Evolutionary conservation across 2,113 vertebrate species (phyloP), one percentile per base, ranked within the genome.

Genomic region (Otus sunia): DNA sequence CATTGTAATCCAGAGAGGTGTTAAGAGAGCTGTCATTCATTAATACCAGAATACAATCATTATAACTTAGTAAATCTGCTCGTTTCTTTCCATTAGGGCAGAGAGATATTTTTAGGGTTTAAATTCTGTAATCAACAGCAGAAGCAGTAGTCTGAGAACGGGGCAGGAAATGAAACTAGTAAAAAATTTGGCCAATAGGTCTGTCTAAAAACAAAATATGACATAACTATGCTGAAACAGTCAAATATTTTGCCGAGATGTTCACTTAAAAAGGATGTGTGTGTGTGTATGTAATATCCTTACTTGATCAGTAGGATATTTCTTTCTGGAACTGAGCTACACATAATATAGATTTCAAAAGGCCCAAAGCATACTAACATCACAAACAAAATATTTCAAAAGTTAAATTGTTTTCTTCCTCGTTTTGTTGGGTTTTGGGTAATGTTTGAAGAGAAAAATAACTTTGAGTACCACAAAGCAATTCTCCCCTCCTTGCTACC

Each of bases 31-130:
- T 92, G 27, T 77, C n/a, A 63, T 74, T 96, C 39, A 41, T 55
- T 0, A 0, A 36, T 50, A 86, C 3, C 9, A 52, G 21, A 88
- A 88, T 43, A 37, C 2, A 71, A 6, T 36, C 2, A 30, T 50
- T 45, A 49, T 8, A 64, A 36, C 41, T 75, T 71, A 77, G 41
- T 63, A 83, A 90, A 88, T 55, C 36, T 67, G 9, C 29, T 77
- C 0, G 1, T 73, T 93, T 92, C 18, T 4, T 86, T 79, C 41
- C 26, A 23, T 59, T 74, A 77, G 3, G 3, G 19, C 8, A 58
- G 19, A 66, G 13, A 22, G 14, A 43, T 69, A 69, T 56, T 88
- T 88, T 75, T 29, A 45, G 41, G 7, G n/a, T 69, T 88, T 72
- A 75, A 60, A 73, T 58, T 88, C 41, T 62, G 3, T 84, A 45